Evolutionary conservation across 2,888 invertebrate species (phyloP), one percentile per base, ranked within the genome.

Genomic region (Chirona hameri): DNA sequence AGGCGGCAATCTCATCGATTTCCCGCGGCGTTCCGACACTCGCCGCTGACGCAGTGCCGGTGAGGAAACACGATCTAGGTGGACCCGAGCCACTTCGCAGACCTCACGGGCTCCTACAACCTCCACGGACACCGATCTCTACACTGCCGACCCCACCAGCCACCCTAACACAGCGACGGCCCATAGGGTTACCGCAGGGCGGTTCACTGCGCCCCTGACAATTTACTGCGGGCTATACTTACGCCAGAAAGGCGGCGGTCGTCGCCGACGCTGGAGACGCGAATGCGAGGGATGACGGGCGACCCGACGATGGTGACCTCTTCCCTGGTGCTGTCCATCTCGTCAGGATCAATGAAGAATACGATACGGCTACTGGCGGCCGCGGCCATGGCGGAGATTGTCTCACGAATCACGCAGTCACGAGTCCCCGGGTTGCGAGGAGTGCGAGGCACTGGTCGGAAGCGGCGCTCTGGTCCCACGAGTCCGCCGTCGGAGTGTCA

Each of bases 341-440:
- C 76, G 76, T 76, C 76, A 21, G 76, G 76, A 39, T 76, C 76
- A 24, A 76, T 76, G 46, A 76, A 76, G 76, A 76, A 76, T 24
- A 76, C 76, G 21, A 76, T 46, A 21, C 76, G 39, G 46, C 46
- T 76, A 39, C 46, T 46, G 24, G 76, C 2, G 46, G 39, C 76
- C 24, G 76, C 18, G 10, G 76, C 27, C 76, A 76, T 76, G 76
- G 72, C 31, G 69, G 60, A 52, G 5, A 52, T 52, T 12, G 52
- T 7, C 12, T 52, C 52, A 9, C 12, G 52, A 52, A 12, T 52
- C 12, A 52, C 18, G 18, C 39, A 52, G 52, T 52, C 52, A 52
- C 52, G 52, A 52, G 52, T 52, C 52, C 3, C 52, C 7, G 52
- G 12, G 52, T 12, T 52, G 52, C 12, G 39, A 7, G 39, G 39